Base-by-base conservation (phyloP, 2,113 vertebrate species). In the Colaptes auratus region DNA sequence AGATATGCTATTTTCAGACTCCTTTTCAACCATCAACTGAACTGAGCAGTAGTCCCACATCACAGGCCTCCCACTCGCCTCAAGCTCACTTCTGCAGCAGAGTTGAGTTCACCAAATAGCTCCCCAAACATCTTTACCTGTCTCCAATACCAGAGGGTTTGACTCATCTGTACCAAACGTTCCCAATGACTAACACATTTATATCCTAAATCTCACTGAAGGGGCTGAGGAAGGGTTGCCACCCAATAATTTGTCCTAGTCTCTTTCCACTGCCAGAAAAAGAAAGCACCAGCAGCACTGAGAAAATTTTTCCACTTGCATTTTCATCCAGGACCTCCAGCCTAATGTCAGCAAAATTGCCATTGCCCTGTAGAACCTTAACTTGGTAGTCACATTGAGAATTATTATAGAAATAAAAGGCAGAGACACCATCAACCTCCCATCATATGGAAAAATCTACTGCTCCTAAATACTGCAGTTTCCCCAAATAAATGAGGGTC, bases 1-100 rank as follows among this genome's bases (percentile, higher is more conserved):
- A 80, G 36, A 31, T 82, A 24, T 24, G 36, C 64, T 92, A 88
- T 88, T 94, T 94, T 76, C 64, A 92, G 55, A 73, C 52, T 69
- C 20, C 72, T 28, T 17, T 84, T 33, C 46, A 76, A 69, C 25
- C 72, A 77, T 35, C 63, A 72, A 24, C 17, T 52, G 66, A 75
- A 65, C 3, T n/a, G 33, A 88, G 33, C 55, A 80, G 63, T 28
- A 77, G 30, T 73, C 56, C 52, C 56, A 59, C 24, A 74, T 5
- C 0, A 0, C 21, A 81, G 65, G 15, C 39, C 10, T 55, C 28
- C 28, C 17, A 12, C 52, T 31, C 67, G 42, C 31, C 23, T 86
- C 58, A 66, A 81, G 3, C 73, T 78, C 81, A 36, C 27, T 83
- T 88, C n/a, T 42, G 36, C 77, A 84, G 53, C 30, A 75, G 19